These are phyloP conservation scores for Urophycis tenuis DNA, from an alignment of 2,797 vertebrate genomes.

Conservation along the genomic window DNA sequence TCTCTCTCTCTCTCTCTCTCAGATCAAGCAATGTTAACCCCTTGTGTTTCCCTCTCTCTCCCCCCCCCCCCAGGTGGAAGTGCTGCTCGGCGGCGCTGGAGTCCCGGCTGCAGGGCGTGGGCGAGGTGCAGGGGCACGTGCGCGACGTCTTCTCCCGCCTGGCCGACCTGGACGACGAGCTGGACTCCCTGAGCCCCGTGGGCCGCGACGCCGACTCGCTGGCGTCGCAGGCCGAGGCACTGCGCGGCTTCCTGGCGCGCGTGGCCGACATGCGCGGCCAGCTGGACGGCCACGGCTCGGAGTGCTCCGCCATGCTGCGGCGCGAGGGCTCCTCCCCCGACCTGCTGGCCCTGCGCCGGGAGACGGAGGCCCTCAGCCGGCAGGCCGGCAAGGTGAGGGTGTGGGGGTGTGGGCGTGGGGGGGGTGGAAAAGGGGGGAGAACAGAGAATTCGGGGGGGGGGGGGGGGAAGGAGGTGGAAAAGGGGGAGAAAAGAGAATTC, in stretches of 20 bases:
- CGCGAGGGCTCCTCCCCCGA: conserved; percentile 89
- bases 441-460: conserved; percentile 77
- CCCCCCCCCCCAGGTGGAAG: conserved; percentile 61
- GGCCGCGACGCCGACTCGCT: conserved; percentile 88
- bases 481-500: background rate
- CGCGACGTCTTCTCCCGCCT: conserved; percentile 92
- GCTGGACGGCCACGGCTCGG: conserved; percentile 76
- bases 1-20: background rate
- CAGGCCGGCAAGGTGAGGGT: conserved; percentile 80
- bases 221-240: conserved; percentile 87
- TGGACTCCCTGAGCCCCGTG: conserved; percentile 87
- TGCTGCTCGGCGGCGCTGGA: conserved; percentile 84
- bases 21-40: too few species aligned
- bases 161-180: conserved; percentile 90
- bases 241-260: conserved; percentile 77
- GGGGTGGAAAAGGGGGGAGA: background rate
- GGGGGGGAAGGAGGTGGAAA: conserved; percentile 4
- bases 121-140: conserved; percentile 83
- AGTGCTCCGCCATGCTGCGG: conserved; percentile 85
- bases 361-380: conserved; percentile 87
- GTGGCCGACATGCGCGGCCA: conserved; percentile 73
- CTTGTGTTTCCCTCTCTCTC: background rate
- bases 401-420: background rate
- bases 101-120: conserved; percentile 86
- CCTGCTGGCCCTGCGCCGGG: conserved; percentile 85